Evolutionary conservation across 92 coral and sea anemone species (phyloP).

Genomic region (Galaxea fascicularis): DNA sequence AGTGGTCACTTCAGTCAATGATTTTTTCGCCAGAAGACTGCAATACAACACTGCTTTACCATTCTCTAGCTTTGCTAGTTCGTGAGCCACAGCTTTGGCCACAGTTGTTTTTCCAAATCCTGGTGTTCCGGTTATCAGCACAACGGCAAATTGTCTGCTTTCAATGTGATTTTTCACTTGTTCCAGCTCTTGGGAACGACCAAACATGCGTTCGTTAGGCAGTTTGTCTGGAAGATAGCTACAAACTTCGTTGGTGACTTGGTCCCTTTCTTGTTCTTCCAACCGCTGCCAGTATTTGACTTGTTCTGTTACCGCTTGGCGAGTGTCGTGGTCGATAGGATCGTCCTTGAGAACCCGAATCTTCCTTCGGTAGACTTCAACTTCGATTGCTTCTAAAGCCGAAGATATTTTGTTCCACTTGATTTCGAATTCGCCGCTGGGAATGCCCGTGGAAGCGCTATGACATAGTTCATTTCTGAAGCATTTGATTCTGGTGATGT

Average conservation of each 20-base stretch:
- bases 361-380: conserved; percentile 15
- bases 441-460: conserved; percentile 18
- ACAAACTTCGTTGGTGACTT: background rate
- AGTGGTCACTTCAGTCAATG: conserved; percentile 25
- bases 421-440: conserved; percentile 38
- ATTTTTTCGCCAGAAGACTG: conserved; percentile 1
- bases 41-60: conserved; percentile 29
- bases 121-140: conserved; percentile 59
- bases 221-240: conserved; percentile 36
- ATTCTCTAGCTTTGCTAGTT: conserved; percentile 7
- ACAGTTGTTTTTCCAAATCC: conserved; percentile 59
- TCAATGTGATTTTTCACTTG: background rate
- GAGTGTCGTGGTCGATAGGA: conserved; percentile 31
- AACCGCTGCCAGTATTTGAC: background rate
- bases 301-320: background rate
- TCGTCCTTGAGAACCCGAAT: conserved; percentile 49
- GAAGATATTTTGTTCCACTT: conserved; percentile 33
- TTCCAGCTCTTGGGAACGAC: conserved; percentile 38
- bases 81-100: conserved; percentile 43
- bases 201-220: conserved; percentile 8
- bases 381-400: conserved; percentile 40
- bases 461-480: conserved; percentile 64
- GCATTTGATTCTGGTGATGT: conserved; percentile 59
- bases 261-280: background rate
- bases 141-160: conserved; percentile 6